A percentile compares a stretch with the other conserved stretches of the same genome.
Evolutionary conservation across 2,888 invertebrate genomes (phyloP).

Genomic region (Asteroscopus sphinx): DNA sequence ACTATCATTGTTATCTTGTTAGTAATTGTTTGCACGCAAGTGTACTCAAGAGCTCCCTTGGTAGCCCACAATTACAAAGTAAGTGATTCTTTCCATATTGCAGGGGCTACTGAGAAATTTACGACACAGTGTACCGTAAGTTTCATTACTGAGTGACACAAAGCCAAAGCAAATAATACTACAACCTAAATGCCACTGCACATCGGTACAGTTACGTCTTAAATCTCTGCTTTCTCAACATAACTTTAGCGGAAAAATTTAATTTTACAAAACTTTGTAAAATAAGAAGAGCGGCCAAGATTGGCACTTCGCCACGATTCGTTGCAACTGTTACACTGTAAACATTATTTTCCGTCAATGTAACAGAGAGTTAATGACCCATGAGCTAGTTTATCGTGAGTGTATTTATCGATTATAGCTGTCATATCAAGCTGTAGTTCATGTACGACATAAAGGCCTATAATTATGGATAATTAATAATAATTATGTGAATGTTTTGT

Average conservation of each 20-base stretch:
- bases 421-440: conserved; percentile 2
- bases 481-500: conserved; percentile 34
- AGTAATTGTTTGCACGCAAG: conserved; percentile 39
- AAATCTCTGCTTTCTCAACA: conserved; percentile 31
- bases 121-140: conserved; percentile 1
- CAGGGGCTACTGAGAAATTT: conserved; percentile 6
- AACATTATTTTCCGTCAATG: conserved; percentile 22
- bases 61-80: conserved; percentile 13
- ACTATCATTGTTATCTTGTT: conserved; percentile 54
- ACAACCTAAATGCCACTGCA: conserved; percentile 24
- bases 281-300: conserved; percentile 20
- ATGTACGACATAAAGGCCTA: conserved; percentile 6
- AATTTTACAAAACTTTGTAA: conserved; percentile 35
- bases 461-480: conserved; percentile 35
- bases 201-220: conserved; percentile 28
- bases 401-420: background rate
- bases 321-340: conserved; percentile 36
- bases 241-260: conserved; percentile 36
- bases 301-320: conserved; percentile 49
- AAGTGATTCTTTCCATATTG: conserved; percentile 15
- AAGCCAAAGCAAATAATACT: conserved; percentile 32
- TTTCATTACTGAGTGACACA: conserved; percentile 15
- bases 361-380: conserved; percentile 10
- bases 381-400: conserved; percentile 5
- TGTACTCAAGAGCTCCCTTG: conserved; percentile 18